Base-by-base conservation (phyloP, 2,888 invertebrate species). In the Macrosiphum euphorbiae region DNA sequence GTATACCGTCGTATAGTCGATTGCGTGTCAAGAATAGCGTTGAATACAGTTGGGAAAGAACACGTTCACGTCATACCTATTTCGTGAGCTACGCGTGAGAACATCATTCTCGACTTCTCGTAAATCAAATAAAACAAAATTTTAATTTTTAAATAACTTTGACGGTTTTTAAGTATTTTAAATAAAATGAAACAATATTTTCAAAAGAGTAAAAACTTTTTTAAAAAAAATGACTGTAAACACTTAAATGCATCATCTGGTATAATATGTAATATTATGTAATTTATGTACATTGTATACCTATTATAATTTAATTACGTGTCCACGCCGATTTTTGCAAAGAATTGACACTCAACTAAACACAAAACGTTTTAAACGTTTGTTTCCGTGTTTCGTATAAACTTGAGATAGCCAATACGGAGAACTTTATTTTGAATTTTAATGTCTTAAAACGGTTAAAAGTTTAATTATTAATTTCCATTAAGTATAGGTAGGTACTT, bases 381-480 rank as follows among this genome's bases (percentile, higher is more conserved):
- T 20, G 20, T 78, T 35, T 35, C 20, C 35, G 78, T 35, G 20
- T 78, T 35, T 78, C 20, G 35, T n/a, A 67, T 16, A 35, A 67
- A 67, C 67, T 67, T n/a, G 20, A 67, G n/a, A 67, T n/a, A n/a
- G n/a, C 67, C n/a, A 67, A 67, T 67, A 16, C 16, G n/a, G 16
- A 67, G 67, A 67, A 67, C 16, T 67, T 35, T 67, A 67, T 67
- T 67, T 67, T n/a, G 67, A 67, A n/a, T 67, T 67, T 67, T 67
- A 67, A 67, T n/a, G 61, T 67, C 61, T 67, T 67, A 20, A 67
- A 20, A 67, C 67, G 16, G 35, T 67, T 67, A 67, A 67, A 67
- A 67, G 67, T 67, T n/a, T 67, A 67, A 67, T 67, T 35, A 67
- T 67, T 35, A 67, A 67, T 67, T 67, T 67, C 67, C n/a, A 67